Evolutionary conservation across 2,113 vertebrate species (phyloP), one percentile per base, ranked within the genome.

Genomic region (Thamnaconus septentrionalis): DNA sequence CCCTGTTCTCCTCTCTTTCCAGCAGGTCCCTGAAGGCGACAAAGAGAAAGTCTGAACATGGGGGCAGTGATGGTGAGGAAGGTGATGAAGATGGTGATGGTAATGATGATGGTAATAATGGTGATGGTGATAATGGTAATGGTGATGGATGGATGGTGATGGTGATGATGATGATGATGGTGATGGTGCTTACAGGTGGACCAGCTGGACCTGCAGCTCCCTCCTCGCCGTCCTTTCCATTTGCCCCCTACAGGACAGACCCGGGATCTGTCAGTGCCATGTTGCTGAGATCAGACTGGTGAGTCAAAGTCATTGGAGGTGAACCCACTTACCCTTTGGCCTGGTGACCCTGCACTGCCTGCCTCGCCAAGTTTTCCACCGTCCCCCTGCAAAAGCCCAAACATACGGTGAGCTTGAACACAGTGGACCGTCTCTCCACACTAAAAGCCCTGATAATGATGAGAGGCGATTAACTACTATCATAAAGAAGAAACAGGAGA

Each of bases 1-100:
- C 97, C 97, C 76, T 96, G 96, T 64, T 99, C 97, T 66, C 97
- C 97, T 94, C 97, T 93, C 76, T 96, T 98, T 53, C 97, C 97
- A 53, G 95, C 93, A 18, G 80, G 69, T 59, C 97, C 97, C 97
- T 99, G 31, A 3, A 72, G 45, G 40, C 18, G 69, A 45, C 4
- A 3, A 47, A 66, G 49, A 0, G 5, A 12, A 10, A 4, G 49
- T 10, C n/a, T n/a, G n/a, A n/a, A n/a, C 2, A 3, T 7, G 56
- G 58, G 6, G 52, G 8, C 39, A 42, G 1, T 60, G 1, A 31
- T 2, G 7, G 64, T 5, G 39, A 51, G 39, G 5, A 59, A 41
- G 53, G 41, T 55, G 53, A 55, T 41, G 40, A 54, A 1, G 31
- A 40, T 18, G 53, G 31, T 39, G 53, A 41, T 5, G 5, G 3